Percentiles rank a stretch among this genome's conserved stretches.
Evolutionary conservation across 2,888 invertebrate species (phyloP).

Genomic region (Chloroclysta siterata): DNA sequence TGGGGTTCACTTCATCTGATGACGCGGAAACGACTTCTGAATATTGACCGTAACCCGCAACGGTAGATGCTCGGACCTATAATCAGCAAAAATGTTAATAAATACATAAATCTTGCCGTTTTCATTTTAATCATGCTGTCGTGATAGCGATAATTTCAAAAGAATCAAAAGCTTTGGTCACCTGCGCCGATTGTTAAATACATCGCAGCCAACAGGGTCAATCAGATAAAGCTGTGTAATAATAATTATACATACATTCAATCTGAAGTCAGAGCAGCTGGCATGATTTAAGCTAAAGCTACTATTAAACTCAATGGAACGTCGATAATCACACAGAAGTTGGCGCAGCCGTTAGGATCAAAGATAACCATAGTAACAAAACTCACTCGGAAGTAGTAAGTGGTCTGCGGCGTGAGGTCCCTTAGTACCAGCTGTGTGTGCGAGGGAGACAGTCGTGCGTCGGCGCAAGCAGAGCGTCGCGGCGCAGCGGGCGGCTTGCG

Average conservation of each 20-base stretch:
- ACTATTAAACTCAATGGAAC: too few relatives aligned
- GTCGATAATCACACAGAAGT: background rate
- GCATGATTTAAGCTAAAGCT: too few relatives aligned
- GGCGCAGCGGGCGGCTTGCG: constrained; percentile 47
- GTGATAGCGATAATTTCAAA: too few relatives aligned
- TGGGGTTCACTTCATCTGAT: constrained; percentile 89
- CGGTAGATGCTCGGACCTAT: constrained; percentile 93
- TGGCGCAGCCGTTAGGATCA: constrained; percentile 9
- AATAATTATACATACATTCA: too few relatives aligned
- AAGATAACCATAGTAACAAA: background rate
- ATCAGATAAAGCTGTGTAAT: too few relatives aligned
- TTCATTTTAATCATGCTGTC: too few relatives aligned
- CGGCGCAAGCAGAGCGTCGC: constrained; percentile 82
- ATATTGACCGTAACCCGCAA: constrained; percentile 90
- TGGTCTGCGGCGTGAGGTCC: constrained; percentile 84
- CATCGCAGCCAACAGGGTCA: too few relatives aligned
- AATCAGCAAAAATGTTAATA: background rate
- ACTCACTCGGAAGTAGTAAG: constrained; percentile 88
- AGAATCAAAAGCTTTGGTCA: too few relatives aligned
- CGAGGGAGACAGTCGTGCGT: constrained; percentile 75
- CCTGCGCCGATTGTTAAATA: too few relatives aligned
- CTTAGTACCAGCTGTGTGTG: constrained; percentile 85
- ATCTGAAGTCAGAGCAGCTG: too few relatives aligned
- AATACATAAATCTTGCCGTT: background rate
- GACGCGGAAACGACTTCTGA: constrained; percentile 86